Evolutionary conservation across 1,140 invertebrate species (phyloP), one percentile per base, ranked within the genome.

Genomic region (Halictus rubicundus): DNA sequence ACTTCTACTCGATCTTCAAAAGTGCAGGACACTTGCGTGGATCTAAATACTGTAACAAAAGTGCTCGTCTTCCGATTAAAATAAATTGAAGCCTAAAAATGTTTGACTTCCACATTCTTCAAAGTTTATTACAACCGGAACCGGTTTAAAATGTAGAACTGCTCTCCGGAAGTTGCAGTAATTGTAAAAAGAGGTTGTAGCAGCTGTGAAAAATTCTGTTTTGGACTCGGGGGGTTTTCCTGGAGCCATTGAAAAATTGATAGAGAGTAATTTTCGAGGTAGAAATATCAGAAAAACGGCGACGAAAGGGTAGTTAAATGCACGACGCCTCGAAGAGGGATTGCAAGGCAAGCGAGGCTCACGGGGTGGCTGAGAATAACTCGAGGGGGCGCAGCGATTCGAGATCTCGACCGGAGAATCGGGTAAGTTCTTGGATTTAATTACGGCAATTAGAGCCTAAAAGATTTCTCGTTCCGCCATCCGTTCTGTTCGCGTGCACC

Each of bases 381-480:
- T 82, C 75, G 68, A 81, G 70, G 78, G 72, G 72, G 63, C 78
- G 59, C 81, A 77, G n/a, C 71, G 75, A 68, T 68, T 80, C 80
- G 84, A 82, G 82, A 89, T 89, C 81, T 88, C 81, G 39, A 68
- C 72, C 73, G 68, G 78, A 78, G 84, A 77, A 86, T 82, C 82
- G 83, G 91, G 92, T 93, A 88, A 93, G 91, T 92, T 90, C 82
- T 89, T 71, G 79, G 90, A 91, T 91, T 92, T 91, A 89, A 92
- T 92, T 90, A 90, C 85, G 83, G 88, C 85, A 91, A 90, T 92
- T 91, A 90, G 85, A 89, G 81, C 66, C 83, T 65, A 88, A 90
- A 91, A 89, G 88, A 89, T 86, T 87, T 82, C 85, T 83, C 82
- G 80, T 77, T 71, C 42, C 68, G 68, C 57, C 60, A 61, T 57